These are phyloP conservation scores for Mesitornis unicolor DNA, from an alignment of 2,113 vertebrate genomes.

Conservation along the genomic window DNA sequence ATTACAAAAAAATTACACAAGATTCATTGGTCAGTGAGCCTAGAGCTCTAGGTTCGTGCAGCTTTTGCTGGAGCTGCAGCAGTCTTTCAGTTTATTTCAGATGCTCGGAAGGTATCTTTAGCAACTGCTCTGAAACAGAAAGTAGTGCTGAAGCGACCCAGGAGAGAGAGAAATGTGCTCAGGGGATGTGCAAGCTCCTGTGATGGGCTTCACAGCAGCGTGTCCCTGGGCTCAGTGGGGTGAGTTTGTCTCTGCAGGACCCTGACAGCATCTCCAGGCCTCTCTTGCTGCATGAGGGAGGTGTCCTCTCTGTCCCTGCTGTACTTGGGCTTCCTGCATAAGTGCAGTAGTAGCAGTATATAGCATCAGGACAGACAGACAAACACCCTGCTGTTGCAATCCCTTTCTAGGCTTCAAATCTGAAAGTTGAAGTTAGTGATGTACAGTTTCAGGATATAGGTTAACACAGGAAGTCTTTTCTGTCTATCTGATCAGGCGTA, in stretches of 20 bases:
- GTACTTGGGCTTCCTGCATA: neutral
- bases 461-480: neutral
- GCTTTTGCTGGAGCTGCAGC: neutral
- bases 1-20: neutral
- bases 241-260: neutral
- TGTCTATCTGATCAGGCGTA: fast-evolving
- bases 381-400: neutral
- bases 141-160: neutral
- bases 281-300: fast-evolving
- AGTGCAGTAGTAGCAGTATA: neutral
- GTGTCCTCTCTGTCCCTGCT: neutral
- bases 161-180: neutral
- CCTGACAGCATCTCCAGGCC: neutral
- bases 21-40: neutral
- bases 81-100: neutral
- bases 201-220: neutral
- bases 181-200: too few species aligned
- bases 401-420: neutral
- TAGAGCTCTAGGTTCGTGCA: neutral
- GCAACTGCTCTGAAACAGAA: neutral
- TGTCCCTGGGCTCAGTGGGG: too few species aligned
- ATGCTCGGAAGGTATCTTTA: neutral
- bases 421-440: neutral
- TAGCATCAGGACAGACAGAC: neutral
- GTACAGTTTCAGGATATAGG: neutral